phyloP scores from a whole-genome alignment of 2,113 vertebrate genomes.

The Peromyscus maniculatus region DNA sequence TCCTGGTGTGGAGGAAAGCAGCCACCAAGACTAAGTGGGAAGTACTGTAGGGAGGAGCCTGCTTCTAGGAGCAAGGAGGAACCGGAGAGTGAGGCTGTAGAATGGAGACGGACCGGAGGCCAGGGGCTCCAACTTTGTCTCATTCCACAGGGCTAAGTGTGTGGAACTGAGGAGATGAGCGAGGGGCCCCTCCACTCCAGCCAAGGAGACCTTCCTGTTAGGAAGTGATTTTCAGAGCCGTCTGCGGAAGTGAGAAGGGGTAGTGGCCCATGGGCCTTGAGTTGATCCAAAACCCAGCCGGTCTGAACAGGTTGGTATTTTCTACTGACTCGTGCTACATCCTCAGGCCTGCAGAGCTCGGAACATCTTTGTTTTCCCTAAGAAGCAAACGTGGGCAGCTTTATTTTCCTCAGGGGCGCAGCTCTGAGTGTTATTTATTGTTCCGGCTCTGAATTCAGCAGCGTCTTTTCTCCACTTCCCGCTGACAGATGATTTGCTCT shows the following conservation, averaged over 20 bases:
- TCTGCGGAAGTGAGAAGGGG: background rate
- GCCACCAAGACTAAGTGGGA: background rate
- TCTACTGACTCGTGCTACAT: background rate
- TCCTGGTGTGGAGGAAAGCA: background rate
- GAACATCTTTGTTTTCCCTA: slow-evolving; percentile 62
- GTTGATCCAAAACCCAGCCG: background rate
- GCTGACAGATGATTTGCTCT: slow-evolving; percentile 79
- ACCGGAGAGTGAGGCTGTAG: background rate
- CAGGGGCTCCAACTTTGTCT: background rate
- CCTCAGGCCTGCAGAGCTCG: slow-evolving; percentile 5
- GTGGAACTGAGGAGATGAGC: background rate
- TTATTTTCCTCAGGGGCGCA: slow-evolving; percentile 67
- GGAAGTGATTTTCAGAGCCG: background rate
- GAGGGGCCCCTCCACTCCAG: background rate
- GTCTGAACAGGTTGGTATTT: background rate
- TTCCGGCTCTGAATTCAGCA: slow-evolving; percentile 65
- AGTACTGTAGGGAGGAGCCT: background rate
- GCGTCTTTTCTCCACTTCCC: slow-evolving; percentile 63
- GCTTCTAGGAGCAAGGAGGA: background rate
- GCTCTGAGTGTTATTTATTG: slow-evolving; percentile 66
- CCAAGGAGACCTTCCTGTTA: background rate
- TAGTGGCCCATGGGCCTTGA: rapidly evolving
- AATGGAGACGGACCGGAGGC: too few species aligned
- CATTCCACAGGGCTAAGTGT: background rate
- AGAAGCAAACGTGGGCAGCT: slow-evolving; percentile 39